Conservation (phyloP, 2,888 invertebrate species). For the Ectemnius continuus region DNA sequence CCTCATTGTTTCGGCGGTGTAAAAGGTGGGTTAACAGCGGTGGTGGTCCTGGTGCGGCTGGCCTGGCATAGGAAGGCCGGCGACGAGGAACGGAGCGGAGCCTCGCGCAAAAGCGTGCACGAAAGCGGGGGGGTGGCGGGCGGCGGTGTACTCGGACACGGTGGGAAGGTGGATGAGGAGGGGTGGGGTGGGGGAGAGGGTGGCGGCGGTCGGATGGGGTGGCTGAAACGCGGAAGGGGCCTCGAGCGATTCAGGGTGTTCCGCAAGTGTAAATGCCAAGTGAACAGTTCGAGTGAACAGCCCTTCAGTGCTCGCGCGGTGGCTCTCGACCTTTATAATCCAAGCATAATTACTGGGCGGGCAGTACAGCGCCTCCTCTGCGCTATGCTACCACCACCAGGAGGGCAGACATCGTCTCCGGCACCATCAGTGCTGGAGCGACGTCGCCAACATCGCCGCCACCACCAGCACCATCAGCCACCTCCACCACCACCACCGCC, state of each 20-base stretch:
- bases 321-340: conserved; percentile 77
- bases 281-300: conserved; percentile 77
- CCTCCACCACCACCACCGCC: conserved; percentile 37
- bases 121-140: conserved; percentile 26
- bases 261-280: conserved; percentile 75
- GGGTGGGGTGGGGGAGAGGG: conserved; percentile 17
- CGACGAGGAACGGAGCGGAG: conserved; percentile 5
- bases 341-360: conserved; percentile 75
- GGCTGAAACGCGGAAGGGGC: conserved; percentile 54
- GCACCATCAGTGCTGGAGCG: conserved; percentile 35
- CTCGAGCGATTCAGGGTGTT: conserved; percentile 70
- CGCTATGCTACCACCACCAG: conserved; percentile 41
- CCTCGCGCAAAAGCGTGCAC: conserved; percentile 10
- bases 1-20: conserved; percentile 69
- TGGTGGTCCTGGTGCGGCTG: conserved; percentile 33
- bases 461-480: conserved; percentile 23
- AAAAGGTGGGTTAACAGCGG: conserved; percentile 64
- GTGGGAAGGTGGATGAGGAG: conserved; percentile 28
- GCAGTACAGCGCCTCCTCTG: conserved; percentile 60
- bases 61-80: conserved; percentile 37
- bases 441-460: conserved; percentile 35
- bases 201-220: conserved; percentile 31
- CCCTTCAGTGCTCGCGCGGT: conserved; percentile 70
- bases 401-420: conserved; percentile 17
- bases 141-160: conserved; percentile 28